Evolutionary conservation across 2,888 invertebrate species (phyloP).

Genomic region (Zeuzera pyrina): DNA sequence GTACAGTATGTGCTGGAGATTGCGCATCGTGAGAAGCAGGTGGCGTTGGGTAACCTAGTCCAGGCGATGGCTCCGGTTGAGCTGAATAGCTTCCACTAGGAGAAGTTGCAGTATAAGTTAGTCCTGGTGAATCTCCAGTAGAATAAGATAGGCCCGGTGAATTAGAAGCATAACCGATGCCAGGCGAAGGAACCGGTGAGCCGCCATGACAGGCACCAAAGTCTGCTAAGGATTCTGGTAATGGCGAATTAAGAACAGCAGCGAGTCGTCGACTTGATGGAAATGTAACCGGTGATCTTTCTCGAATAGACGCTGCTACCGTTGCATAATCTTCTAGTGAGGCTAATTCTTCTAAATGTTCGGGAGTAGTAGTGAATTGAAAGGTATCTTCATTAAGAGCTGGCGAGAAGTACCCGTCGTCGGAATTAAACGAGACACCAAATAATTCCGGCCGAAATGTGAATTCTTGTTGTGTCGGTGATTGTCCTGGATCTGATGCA

Average conservation of each 20-base stretch:
- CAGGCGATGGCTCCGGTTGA: constrained; percentile 75
- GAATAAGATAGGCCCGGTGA: constrained; percentile 84
- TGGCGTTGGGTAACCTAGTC: constrained; percentile 87
- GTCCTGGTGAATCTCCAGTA: constrained; percentile 70
- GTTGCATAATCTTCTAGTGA: constrained; percentile 76
- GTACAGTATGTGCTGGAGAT: constrained; percentile 74
- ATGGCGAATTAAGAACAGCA: constrained; percentile 82
- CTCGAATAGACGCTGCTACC: constrained; percentile 71
- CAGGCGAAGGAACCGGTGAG: constrained; percentile 67
- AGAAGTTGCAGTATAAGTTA: constrained; percentile 52
- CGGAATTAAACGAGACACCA: constrained; percentile 76
- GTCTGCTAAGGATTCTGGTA: constrained; percentile 86
- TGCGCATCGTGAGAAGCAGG: constrained; percentile 90
- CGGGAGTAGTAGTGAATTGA: constrained; percentile 75
- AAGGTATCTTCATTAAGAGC: constrained; percentile 84
- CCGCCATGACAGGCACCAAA: constrained; percentile 85
- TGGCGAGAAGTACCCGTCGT: constrained; percentile 76
- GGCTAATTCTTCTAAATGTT: constrained; percentile 76
- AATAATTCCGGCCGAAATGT: constrained; percentile 76
- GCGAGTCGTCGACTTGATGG: constrained; percentile 82
- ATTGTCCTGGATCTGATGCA: constrained; percentile 80
- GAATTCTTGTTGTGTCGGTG: constrained; percentile 70
- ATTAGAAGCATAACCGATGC: constrained; percentile 53
- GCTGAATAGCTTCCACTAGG: constrained; percentile 56
- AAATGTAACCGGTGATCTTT: constrained; percentile 71